Base-by-base conservation (phyloP, 2,888 invertebrate species). In the Spilosoma lubricipeda region DNA sequence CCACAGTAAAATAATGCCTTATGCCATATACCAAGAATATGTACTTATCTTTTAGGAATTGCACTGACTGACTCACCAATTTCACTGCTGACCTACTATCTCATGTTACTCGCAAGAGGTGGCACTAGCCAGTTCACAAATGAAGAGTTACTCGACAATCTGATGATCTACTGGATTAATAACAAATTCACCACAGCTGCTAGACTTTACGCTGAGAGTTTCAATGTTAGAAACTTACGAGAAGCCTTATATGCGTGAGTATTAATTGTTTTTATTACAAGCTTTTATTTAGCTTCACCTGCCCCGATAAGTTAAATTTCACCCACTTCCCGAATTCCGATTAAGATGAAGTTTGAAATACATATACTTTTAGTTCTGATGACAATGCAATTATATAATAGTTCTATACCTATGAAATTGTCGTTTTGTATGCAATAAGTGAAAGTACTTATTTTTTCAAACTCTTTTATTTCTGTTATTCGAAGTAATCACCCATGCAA, bases 11-110 rank as follows among this genome's bases (percentile, higher is more conserved):
- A n/a, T n/a, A n/a, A n/a, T n/a, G 52, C 9, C 2, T 7, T 20
- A 7, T 23, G 23, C 20, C 2, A 7, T 56, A 56, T 3, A 23
- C 9, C 3, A n/a, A 56, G 2, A 52, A 52, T n/a, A 9, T 56
- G 3, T 56, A n/a, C 11, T 56, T 11, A 0, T 56, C 52, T 63
- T 30, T 11, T 82, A 97, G 97, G 98, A 30, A 94, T 96, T 13
- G 97, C 94, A 0, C 89, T 98, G 63, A 92, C 96, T 30, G 97
- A 98, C 82, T 97, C 98, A 0, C 98, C 98, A 0, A 94, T 96
- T 9, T 98, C 98, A n/a, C 92, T 98, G 71, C 97, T 98, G 0
- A 97, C 97, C 0, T 98, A 98, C 85, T 97, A 98, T 72, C 89
- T 98, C 75, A 98, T 98, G 88, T 97, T 98, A 89, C 97, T 98